Base-by-base conservation (phyloP, 1,140 invertebrate genomes). In the Philotrypesis tridentata region DNA sequence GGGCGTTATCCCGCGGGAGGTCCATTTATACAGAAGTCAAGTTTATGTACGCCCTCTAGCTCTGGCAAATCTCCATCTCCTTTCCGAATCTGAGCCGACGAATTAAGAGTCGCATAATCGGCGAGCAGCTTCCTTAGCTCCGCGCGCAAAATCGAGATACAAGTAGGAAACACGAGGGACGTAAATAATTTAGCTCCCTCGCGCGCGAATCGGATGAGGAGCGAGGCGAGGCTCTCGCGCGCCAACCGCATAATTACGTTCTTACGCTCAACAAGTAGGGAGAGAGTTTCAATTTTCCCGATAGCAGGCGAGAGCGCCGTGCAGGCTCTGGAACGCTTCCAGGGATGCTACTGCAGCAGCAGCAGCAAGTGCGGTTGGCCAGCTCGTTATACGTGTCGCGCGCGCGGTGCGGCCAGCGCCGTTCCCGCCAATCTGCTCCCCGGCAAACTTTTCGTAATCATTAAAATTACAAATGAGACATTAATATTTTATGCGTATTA, bases 381-480 rank as follows among this genome's bases (percentile, higher is more conserved):
- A 27, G 23, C 11, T 74, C 72, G 43, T 74, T 74, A 74, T 55
- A n/a, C n/a, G 43, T 29, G 43, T 61, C 55, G 74, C 74, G 73
- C n/a, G n/a, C n/a, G n/a, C n/a, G n/a, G n/a, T n/a, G n/a, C n/a
- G n/a, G n/a, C n/a, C n/a, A n/a, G n/a, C n/a, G 48, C 11, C 61
- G 61, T 23, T 25, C 23, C 21, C 61, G 75, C 33, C 60, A 65
- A 77, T 77, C 75, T 67, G 75, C 23, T 29, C 12, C 7, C 23
- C 31, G 73, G 14, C 9, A 11, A 77, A 77, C 75, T 77, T 77
- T 77, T 77, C 25, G 33, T 23, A 77, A 77, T 77, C 75, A 79
- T 79, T 79, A 79, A 70, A 79, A 79, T 79, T 79, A 79, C 76
- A 79, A 79, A 70, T 79, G 43, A 79, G 76, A 33, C 76, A 79